Base-by-base conservation (phyloP, 2,888 invertebrate genomes). In the Yponomeuta cagnagella region DNA sequence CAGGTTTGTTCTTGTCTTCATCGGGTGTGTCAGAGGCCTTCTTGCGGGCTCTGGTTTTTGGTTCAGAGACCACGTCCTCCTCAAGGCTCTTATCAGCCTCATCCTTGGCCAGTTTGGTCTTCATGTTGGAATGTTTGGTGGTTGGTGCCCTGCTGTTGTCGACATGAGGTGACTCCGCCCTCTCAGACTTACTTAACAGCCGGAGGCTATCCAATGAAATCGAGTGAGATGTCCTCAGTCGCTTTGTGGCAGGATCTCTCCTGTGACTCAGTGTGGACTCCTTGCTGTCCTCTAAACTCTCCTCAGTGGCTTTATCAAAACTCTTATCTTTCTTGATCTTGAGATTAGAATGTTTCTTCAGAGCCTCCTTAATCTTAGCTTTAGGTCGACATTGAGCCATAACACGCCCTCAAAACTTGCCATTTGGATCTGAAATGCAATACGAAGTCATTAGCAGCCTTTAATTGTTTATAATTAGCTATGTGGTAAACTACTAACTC, bases 61-160 rank as follows among this genome's bases (percentile, higher is more conserved):
- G 92, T 81, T 92, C 92, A 75, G 86, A 79, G 65, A 87, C 76
- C 30, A 82, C 78, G 71, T 90, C 91, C 71, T 92, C 92, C 86
- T 92, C 92, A 5, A 85, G 82, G 78, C 84, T 85, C 83, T 89
- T 90, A 73, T 91, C 91, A 73, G 82, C 80, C 75, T 91, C 92
- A 73, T 91, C 91, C 80, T 91, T 92, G 72, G 77, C 76, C 80
- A 92, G 91, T 82, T 92, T 92, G 77, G 92, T 91, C 88, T 92
- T 92, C 92, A 92, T 92, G 86, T 84, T 92, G 91, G 90, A 90
- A 90, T 92, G 88, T 90, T 80, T 84, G 84, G 85, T 85, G 86
- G 88, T 84, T 86, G 82, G 79, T 79, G 78, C 77, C 80, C 86
- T 88, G 85, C 89, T 90, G 85, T 80, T 82, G 85, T 83, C 89